A percentile compares a stretch with the other conserved stretches of the same genome.
phyloP scores from a whole-genome alignment of 92 coral and sea anemone species.

The Actinostola sp. region DNA sequence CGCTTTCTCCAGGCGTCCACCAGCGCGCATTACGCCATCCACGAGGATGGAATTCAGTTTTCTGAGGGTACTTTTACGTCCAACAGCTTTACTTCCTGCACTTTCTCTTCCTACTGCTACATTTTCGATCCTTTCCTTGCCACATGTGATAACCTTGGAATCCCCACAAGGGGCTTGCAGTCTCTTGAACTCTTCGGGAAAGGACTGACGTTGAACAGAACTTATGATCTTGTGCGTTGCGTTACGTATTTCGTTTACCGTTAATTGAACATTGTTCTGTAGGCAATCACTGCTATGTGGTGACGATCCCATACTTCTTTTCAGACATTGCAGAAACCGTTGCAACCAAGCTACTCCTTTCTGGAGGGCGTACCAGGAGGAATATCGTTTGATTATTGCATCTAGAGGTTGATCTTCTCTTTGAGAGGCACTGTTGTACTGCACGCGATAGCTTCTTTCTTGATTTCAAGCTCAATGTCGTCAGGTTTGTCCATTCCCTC shows the following conservation, averaged over 20 bases:
- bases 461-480: neutral
- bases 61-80: slow-evolving; percentile 19
- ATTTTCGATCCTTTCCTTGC: neutral
- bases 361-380: slow-evolving; percentile 26
- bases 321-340: slow-evolving; percentile 14
- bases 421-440: neutral
- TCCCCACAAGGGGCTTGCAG: neutral
- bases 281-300: neutral
- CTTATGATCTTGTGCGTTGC: slow-evolving; percentile 1
- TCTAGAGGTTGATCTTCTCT: neutral
- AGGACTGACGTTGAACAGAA: slow-evolving; percentile 6
- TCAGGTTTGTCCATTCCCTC: neutral
- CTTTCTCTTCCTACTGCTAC: neutral
- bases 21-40: slow-evolving; percentile 45
- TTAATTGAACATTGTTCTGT: slow-evolving; percentile 13
- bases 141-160: neutral
- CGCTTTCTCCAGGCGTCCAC: slow-evolving; percentile 55
- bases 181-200: neutral
- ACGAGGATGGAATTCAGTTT: slow-evolving; percentile 43
- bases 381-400: slow-evolving; percentile 20
- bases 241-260: slow-evolving; percentile 15
- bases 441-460: neutral
- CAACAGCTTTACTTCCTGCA: neutral
- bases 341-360: slow-evolving; percentile 36
- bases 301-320: neutral